phyloP scores from a whole-genome alignment of 2,888 invertebrate species.

The Zygothrica quintamaculata region DNA sequence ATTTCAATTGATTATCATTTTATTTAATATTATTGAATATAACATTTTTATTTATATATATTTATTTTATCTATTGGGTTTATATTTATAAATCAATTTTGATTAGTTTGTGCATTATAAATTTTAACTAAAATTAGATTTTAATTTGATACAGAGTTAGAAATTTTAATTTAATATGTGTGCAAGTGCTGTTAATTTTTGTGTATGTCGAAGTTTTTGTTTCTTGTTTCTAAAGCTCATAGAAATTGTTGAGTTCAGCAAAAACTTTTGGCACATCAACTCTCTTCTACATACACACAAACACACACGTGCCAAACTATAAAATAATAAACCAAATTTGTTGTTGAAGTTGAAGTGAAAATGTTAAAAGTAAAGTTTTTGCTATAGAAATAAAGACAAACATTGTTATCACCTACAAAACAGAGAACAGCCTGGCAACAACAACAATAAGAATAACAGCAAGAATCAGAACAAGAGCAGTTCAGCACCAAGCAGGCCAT shows the following conservation, averaged over 20 bases:
- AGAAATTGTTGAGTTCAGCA: conserved; percentile 52
- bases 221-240: conserved; percentile 1
- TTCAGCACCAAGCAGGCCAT: conserved; percentile 32
- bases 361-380: conserved; percentile 78
- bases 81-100: conserved; percentile 5
- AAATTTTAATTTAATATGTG: conserved; percentile 9
- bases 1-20: background rate
- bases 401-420: conserved; percentile 81
- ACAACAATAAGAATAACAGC: conserved; percentile 22
- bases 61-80: background rate
- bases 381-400: conserved; percentile 78
- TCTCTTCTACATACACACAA: conserved; percentile 27
- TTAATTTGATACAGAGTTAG: background rate
- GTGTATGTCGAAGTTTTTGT: conserved; percentile 9
- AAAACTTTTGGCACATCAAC: conserved; percentile 5
- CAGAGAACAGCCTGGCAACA: conserved; percentile 61
- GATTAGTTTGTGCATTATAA: conserved; percentile 1
- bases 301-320: conserved; percentile 71
- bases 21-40: background rate
- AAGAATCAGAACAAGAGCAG: conserved; percentile 4
- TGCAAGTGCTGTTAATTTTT: conserved; percentile 26
- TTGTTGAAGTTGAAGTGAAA: conserved; percentile 79
- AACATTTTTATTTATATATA: no score
- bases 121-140: conserved; percentile 1
- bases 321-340: conserved; percentile 80